A percentile compares a stretch with the other conserved stretches of the same genome.
Evolutionary conservation across 2,797 vertebrate species (phyloP).

Genomic region (Discoglossus pictus): DNA sequence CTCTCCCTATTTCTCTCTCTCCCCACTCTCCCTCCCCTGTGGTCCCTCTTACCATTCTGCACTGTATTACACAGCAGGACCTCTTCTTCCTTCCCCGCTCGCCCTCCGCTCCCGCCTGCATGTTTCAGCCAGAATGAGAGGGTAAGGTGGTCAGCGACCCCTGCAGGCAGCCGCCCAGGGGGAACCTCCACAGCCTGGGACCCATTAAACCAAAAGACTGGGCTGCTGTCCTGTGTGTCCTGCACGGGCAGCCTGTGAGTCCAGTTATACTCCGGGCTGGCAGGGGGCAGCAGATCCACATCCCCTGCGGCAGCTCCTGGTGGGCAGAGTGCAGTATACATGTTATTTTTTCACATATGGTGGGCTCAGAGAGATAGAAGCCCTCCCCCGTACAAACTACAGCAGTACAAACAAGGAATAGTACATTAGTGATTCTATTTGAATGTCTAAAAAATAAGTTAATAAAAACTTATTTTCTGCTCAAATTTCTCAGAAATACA

Average conservation of each 20-base stretch:
- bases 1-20: too few relatives aligned
- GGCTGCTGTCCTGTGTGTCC: constrained; percentile 94
- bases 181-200: constrained; percentile 93
- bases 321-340: constrained; percentile 2
- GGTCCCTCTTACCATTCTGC: constrained; percentile 83
- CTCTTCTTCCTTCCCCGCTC: constrained; percentile 89
- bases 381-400: too few relatives aligned
- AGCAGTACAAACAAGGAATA: too few relatives aligned
- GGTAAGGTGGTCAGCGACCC: constrained; percentile 88
- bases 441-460: too few relatives aligned
- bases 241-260: constrained; percentile 88
- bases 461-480: too few relatives aligned
- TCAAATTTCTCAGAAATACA: too few relatives aligned
- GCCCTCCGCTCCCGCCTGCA: constrained; percentile 75
- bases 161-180: constrained; percentile 54
- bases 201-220: constrained; percentile 96
- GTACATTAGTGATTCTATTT: too few relatives aligned
- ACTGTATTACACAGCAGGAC: constrained; percentile 91
- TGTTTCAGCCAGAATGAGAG: constrained; percentile 96
- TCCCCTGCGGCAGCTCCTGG: constrained; percentile 91
- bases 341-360: too few relatives aligned
- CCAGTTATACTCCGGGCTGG: constrained; percentile 89
- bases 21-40: too few relatives aligned
- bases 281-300: constrained; percentile 90
- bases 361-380: too few relatives aligned